Percentiles rank a stretch among this genome's conserved stretches.
phyloP scores from a whole-genome alignment of 2,797 vertebrate species.

The Chloroceryle inda region DNA sequence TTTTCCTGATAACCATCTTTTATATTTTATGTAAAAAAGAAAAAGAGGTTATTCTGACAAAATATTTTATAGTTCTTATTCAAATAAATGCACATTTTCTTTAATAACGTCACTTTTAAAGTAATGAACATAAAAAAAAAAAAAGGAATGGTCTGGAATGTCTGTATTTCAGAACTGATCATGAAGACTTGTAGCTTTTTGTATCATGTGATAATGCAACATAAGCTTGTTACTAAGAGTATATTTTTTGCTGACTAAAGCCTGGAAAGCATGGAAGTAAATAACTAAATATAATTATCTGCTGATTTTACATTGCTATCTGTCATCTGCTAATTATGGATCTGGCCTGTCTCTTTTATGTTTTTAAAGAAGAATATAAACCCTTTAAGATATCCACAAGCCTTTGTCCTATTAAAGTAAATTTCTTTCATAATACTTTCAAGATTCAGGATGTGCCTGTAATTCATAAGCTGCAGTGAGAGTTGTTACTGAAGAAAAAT shows the following conservation, averaged over 20 bases:
- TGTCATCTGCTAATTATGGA: neutral
- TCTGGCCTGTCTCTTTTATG: fast-evolving
- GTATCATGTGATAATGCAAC: neutral
- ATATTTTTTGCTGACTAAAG: neutral
- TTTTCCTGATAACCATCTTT: neutral
- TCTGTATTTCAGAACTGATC: neutral
- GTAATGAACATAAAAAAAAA: neutral
- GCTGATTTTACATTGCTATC: neutral
- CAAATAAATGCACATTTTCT: neutral
- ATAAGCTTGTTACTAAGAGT: neutral
- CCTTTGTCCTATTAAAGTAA: neutral
- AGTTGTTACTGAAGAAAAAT: neutral
- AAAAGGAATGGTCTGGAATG: neutral
- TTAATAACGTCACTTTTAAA: neutral
- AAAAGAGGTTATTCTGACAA: neutral
- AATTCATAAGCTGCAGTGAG: neutral
- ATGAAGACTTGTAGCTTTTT: neutral
- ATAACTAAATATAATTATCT: neutral
- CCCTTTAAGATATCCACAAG: neutral
- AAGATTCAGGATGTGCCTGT: neutral
- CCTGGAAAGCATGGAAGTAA: neutral
- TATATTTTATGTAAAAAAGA: neutral
- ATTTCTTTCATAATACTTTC: neutral
- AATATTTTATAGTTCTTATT: neutral
- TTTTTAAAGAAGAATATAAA: neutral